phyloP scores from a whole-genome alignment of 2,888 invertebrate genomes.

The Proisotoma minuta region DNA sequence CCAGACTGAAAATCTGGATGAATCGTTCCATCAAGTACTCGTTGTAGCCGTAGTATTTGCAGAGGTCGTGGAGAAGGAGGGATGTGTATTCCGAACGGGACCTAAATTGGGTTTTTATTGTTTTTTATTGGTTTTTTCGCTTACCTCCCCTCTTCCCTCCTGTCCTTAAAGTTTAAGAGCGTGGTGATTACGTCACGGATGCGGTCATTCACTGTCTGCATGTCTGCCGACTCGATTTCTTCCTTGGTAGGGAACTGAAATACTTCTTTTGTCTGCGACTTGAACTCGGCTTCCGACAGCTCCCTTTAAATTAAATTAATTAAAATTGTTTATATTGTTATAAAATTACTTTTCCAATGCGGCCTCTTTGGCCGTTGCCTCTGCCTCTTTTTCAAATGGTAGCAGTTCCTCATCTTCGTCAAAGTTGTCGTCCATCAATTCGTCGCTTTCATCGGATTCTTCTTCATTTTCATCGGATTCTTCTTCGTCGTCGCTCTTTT shows the following conservation, averaged over 20 bases:
- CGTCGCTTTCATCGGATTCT: slow-evolving; percentile 23
- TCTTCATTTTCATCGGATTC: slow-evolving; percentile 13
- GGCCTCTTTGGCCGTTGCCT: slow-evolving; percentile 63
- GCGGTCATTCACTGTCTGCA: slow-evolving; percentile 81
- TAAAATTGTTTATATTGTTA: slow-evolving; percentile 9
- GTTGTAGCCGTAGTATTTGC: slow-evolving; percentile 94
- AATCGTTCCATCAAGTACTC: slow-evolving; percentile 87
- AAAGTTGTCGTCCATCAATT: slow-evolving; percentile 49
- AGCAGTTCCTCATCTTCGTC: slow-evolving; percentile 51
- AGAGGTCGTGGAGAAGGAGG: slow-evolving; percentile 76
- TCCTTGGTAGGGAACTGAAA: slow-evolving; percentile 75
- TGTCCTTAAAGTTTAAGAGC: slow-evolving; percentile 68
- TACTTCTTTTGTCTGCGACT: slow-evolving; percentile 63
- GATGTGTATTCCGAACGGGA: slow-evolving; percentile 76
- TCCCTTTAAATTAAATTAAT: slow-evolving; percentile 53
- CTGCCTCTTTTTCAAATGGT: slow-evolving; percentile 68
- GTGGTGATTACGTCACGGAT: slow-evolving; percentile 78
- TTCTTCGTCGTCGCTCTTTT: slow-evolving; percentile 16
- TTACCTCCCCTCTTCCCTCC: slow-evolving; percentile 52
- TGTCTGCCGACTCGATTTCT: slow-evolving; percentile 64
- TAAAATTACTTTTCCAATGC: slow-evolving; percentile 58
- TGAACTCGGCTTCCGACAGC: slow-evolving; percentile 74
- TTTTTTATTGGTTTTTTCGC: neutral
- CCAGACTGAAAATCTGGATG: slow-evolving; percentile 80
- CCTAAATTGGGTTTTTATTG: slow-evolving; percentile 51